phyloP scores from a whole-genome alignment of 1,140 invertebrate species.

The Stenopsyche tienmushanensis region DNA sequence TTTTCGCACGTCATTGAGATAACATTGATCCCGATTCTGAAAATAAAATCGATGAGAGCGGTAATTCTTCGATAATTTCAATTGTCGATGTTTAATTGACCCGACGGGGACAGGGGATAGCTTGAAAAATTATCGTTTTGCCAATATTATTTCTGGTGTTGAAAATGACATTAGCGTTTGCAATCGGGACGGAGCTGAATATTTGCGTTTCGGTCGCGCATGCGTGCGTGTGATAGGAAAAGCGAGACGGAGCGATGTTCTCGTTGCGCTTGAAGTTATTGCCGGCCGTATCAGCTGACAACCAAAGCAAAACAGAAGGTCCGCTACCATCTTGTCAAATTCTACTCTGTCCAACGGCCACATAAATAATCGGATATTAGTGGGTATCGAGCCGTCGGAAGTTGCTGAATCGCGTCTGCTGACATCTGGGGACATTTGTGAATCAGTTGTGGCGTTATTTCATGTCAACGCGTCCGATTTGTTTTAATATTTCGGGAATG shows the following conservation, averaged over 20 bases:
- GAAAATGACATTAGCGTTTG: slow-evolving; percentile 41
- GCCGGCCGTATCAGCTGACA: slow-evolving; percentile 57
- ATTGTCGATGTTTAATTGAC: slow-evolving; percentile 6
- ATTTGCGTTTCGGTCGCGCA: slow-evolving; percentile 3
- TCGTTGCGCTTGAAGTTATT: slow-evolving; percentile 11
- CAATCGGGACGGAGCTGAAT: slow-evolving; percentile 17
- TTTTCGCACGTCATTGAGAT: slow-evolving; percentile 23
- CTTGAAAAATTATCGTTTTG: no score
- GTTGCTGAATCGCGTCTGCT: neutral
- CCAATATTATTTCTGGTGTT: neutral
- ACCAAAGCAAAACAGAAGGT: slow-evolving; percentile 60
- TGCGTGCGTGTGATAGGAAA: neutral
- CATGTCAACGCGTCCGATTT: slow-evolving; percentile 50
- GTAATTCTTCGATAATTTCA: neutral
- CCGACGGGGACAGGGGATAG: neutral
- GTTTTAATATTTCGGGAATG: slow-evolving; percentile 55
- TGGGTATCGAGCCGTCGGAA: neutral
- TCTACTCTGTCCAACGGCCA: slow-evolving; percentile 13
- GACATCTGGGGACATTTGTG: slow-evolving; percentile 45
- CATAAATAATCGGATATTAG: no score
- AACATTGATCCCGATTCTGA: slow-evolving; percentile 10
- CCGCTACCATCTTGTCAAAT: slow-evolving; percentile 60
- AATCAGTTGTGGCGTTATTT: slow-evolving; percentile 38
- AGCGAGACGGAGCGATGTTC: slow-evolving; percentile 15
- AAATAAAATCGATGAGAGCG: neutral